Evolutionary conservation across 2,888 invertebrate species (phyloP).

Genomic region (Caenorhabditis virilis): DNA sequence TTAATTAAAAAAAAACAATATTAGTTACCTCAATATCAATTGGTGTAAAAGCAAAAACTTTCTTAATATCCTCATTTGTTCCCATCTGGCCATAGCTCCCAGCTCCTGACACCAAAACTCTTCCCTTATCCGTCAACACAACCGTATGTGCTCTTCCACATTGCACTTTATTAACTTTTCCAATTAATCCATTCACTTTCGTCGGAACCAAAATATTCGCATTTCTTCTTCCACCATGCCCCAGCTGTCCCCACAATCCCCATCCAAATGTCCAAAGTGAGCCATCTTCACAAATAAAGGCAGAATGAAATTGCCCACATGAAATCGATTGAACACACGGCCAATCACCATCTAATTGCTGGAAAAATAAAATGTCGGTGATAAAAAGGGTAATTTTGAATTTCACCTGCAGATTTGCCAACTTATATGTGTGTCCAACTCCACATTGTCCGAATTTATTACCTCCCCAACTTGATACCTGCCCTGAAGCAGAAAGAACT

Average conservation of each 20-base stretch:
- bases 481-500: conserved; percentile 51
- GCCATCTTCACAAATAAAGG: conserved; percentile 48
- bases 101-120: conserved; percentile 30
- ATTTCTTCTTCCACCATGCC: conserved; percentile 30
- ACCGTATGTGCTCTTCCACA: conserved; percentile 55
- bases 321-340: conserved; percentile 44
- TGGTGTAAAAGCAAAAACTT: conserved; percentile 34
- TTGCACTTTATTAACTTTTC: conserved; percentile 23
- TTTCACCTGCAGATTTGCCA: conserved; percentile 31
- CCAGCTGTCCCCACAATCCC: conserved; percentile 63
- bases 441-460: conserved; percentile 66
- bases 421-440: conserved; percentile 46
- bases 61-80: conserved; percentile 44
- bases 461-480: conserved; percentile 55
- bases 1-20: not conserved
- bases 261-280: conserved; percentile 62
- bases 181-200: conserved; percentile 31
- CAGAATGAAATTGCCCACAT: conserved; percentile 64
- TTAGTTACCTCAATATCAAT: conserved; percentile 12
- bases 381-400: too few relatives aligned
- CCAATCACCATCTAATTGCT: conserved; percentile 55
- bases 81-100: conserved; percentile 55
- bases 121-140: conserved; percentile 38
- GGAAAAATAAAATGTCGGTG: too few relatives aligned
- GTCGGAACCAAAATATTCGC: conserved; percentile 23